Conservation (phyloP, 2,797 vertebrate species). For the Eulemur mongoz region DNA sequence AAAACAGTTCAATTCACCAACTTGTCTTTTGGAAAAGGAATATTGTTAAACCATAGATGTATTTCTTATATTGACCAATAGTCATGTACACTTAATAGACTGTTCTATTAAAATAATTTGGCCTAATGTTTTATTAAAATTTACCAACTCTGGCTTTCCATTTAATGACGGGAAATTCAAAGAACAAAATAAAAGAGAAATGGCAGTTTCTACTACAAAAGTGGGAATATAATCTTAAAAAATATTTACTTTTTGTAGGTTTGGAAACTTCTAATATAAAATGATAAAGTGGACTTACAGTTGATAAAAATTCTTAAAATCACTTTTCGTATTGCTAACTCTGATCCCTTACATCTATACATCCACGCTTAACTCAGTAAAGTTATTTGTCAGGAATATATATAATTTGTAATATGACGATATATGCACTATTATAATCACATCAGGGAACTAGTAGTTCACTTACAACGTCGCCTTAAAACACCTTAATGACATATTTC, state of each 20-base stretch:
- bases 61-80: background rate
- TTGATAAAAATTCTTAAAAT: constrained; percentile 38
- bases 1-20: background rate
- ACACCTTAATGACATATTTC: background rate
- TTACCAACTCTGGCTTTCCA: background rate
- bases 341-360: background rate
- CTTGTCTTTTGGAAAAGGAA: background rate
- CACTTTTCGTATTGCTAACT: background rate
- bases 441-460: background rate
- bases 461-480: background rate
- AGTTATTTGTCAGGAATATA: background rate
- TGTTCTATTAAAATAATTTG: background rate
- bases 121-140: background rate
- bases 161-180: constrained; percentile 24
- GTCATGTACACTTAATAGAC: background rate
- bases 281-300: background rate
- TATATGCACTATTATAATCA: background rate
- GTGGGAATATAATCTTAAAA: background rate
- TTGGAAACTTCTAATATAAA: background rate
- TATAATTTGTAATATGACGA: background rate
- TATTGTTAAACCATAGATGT: background rate
- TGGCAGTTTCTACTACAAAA: background rate
- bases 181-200: constrained; percentile 29
- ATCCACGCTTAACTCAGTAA: background rate
- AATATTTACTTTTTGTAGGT: background rate